phyloP scores from a whole-genome alignment of 2,797 vertebrate species.

The Fundulus diaphanus region DNA sequence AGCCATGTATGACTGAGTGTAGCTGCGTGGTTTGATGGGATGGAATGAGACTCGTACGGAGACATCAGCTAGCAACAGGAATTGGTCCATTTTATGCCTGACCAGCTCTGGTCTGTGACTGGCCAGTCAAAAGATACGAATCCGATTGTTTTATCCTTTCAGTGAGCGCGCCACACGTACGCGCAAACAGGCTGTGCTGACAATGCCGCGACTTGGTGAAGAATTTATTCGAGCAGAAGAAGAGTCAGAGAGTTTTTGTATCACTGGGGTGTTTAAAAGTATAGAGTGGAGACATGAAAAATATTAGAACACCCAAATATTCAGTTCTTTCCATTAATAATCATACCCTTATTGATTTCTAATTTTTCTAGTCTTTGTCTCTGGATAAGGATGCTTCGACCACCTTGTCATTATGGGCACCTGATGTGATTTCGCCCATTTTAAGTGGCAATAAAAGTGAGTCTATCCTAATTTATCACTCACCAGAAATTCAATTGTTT shows the following conservation, averaged over 20 bases:
- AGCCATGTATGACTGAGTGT: not conserved
- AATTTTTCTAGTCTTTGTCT: not conserved
- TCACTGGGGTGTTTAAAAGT: not conserved
- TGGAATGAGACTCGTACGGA: not conserved
- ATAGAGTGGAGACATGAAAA: not conserved
- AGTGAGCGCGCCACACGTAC: not conserved
- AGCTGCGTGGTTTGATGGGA: not conserved
- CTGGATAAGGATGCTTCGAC: too few relatives aligned
- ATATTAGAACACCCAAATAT: not conserved
- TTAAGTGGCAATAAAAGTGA: too few relatives aligned
- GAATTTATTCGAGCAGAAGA: not conserved
- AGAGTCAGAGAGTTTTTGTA: not conserved
- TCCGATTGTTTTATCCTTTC: not conserved
- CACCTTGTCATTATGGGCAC: too few relatives aligned
- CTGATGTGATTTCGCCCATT: too few relatives aligned
- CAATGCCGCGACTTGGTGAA: not conserved
- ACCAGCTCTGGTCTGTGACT: not conserved
- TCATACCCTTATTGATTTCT: not conserved
- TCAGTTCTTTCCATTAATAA: not conserved
- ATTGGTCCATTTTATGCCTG: not conserved
- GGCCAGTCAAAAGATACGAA: not conserved
- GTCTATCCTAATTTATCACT: not conserved
- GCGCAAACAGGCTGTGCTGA: not conserved
- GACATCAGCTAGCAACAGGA: not conserved
- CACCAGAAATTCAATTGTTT: not conserved